phyloP scores from a whole-genome alignment of 1,140 invertebrate species.

The Phocides pigmalion region DNA sequence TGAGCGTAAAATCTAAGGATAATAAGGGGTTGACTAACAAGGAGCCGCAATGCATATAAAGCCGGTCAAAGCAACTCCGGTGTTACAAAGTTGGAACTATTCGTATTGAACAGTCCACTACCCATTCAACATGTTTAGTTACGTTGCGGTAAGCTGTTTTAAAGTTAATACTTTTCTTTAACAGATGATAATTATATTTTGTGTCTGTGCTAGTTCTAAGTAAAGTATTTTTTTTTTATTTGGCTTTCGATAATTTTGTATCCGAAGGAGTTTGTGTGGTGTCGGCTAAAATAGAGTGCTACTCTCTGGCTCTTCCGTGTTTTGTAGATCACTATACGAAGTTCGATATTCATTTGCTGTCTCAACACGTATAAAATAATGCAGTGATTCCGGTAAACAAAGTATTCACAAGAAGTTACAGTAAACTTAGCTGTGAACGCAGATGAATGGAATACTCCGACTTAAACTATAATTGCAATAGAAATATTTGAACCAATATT shows the following conservation, averaged over 20 bases:
- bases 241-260: background rate
- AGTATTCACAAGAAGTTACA: too few species aligned
- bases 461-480: too few species aligned
- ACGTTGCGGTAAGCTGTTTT: slow-evolving; percentile 61
- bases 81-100: slow-evolving; percentile 35
- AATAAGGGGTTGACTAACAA: slow-evolving; percentile 58
- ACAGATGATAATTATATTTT: background rate
- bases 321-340: too few species aligned
- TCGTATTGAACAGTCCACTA: slow-evolving; percentile 31
- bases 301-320: too few species aligned
- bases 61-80: slow-evolving; percentile 38
- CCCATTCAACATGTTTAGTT: slow-evolving; percentile 61
- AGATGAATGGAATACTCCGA: too few species aligned
- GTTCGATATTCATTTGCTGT: too few species aligned
- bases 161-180: background rate
- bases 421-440: too few species aligned
- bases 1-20: slow-evolving; percentile 73
- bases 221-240: background rate
- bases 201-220: background rate
- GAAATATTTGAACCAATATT: too few species aligned
- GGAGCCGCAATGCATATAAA: slow-evolving; percentile 53
- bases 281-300: too few species aligned
- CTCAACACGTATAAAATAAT: too few species aligned
- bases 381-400: too few species aligned
- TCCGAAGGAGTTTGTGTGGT: too few species aligned